A percentile compares a stretch with the other conserved stretches of the same genome.
These are phyloP conservation scores for Listronotus bonariensis DNA, from an alignment of 1,140 invertebrate species.

Conservation along the genomic window DNA sequence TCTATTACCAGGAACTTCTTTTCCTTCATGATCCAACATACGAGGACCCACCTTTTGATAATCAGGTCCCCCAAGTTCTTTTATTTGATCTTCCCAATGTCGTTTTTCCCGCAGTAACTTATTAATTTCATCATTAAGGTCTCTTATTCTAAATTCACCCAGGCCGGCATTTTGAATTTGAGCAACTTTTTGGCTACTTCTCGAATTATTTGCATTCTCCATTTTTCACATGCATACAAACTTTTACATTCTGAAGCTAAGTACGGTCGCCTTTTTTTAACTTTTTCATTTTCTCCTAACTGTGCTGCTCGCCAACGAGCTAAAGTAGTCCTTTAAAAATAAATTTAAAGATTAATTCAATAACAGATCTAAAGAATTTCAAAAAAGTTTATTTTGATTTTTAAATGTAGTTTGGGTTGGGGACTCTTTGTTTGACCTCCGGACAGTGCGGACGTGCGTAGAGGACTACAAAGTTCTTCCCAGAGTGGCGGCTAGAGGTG, in stretches of 20 bases:
- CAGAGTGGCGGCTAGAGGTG: too few relatives aligned
- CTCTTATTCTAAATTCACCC: constrained; percentile 96
- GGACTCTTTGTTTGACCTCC: too few relatives aligned
- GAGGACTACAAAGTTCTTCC: too few relatives aligned
- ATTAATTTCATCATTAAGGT: constrained; percentile 99
- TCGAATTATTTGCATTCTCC: constrained; percentile 92
- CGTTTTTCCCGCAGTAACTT: constrained; percentile 93
- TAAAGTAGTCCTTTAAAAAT: constrained; percentile 80
- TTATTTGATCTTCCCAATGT: constrained; percentile 97
- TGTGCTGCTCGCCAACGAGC: constrained; percentile 95
- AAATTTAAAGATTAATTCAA: too few relatives aligned
- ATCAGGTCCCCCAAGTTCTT: constrained; percentile 93
- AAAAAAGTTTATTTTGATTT: too few relatives aligned
- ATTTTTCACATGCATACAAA: constrained; percentile 90
- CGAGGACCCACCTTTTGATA: constrained; percentile 89
- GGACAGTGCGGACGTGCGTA: too few relatives aligned
- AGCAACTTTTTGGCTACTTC: constrained; percentile 98
- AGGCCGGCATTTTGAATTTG: constrained; percentile 99
- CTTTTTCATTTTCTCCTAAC: constrained; percentile 77
- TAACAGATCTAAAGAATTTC: too few relatives aligned
- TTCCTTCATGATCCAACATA: constrained; percentile 94
- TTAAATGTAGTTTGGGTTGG: too few relatives aligned
- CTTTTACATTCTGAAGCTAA: constrained; percentile 92
- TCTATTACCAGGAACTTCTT: constrained; percentile 96
- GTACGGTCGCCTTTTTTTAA: constrained; percentile 86